These are phyloP conservation scores for Microcebus tavaratra DNA, from an alignment of 2,113 vertebrate genomes.

Conservation along the genomic window DNA sequence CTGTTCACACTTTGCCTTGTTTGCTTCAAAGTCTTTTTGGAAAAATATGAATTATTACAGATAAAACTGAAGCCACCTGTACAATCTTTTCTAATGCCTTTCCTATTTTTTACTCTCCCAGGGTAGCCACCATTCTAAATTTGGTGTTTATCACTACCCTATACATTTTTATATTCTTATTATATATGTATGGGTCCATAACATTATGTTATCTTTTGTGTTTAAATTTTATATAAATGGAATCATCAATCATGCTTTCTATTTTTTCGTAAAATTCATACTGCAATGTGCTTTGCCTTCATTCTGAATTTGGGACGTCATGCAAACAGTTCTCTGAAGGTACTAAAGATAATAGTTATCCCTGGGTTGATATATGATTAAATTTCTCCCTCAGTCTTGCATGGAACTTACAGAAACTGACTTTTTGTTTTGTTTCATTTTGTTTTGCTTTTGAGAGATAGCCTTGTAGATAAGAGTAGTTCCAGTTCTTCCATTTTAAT, in stretches of 20 bases:
- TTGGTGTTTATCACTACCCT: not conserved
- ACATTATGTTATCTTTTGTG: not conserved
- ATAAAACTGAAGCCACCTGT: not conserved
- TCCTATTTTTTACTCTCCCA: not conserved
- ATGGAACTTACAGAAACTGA: not conserved
- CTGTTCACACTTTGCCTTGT: not conserved
- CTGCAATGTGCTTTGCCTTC: not conserved
- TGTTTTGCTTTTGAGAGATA: not conserved
- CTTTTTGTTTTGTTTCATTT: not conserved
- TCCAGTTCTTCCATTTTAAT: not conserved
- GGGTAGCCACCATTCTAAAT: not conserved
- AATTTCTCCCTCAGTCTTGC: not conserved
- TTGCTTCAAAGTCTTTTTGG: not conserved
- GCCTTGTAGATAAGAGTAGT: not conserved
- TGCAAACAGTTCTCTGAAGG: not conserved
- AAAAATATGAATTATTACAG: constrained; percentile 8
- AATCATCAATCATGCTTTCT: not conserved
- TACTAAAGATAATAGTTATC: not conserved
- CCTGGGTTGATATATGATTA: constrained; percentile 14
- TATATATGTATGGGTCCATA: not conserved
- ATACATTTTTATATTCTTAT: not conserved
- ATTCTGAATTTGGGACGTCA: not conserved
- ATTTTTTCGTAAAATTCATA: not conserved
- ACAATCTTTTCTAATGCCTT: not conserved
- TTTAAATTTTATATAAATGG: not conserved